Percentiles rank a stretch among this genome's conserved stretches.
These are phyloP conservation scores for Sebastes trivittatus DNA, from an alignment of 2,797 vertebrate species.

Conservation along the genomic window DNA sequence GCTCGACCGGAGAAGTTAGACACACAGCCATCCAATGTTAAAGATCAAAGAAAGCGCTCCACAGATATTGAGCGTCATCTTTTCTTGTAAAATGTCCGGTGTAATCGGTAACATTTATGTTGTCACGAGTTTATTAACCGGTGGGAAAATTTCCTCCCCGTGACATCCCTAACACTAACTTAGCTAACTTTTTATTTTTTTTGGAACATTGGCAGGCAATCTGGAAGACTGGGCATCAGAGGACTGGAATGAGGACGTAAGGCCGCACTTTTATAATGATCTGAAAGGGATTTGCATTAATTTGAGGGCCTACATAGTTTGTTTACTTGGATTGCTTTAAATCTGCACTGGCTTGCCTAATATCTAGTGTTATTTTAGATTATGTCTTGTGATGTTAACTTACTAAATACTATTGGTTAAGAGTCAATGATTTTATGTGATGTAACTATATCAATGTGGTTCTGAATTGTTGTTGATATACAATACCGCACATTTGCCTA, in stretches of 20 bases:
- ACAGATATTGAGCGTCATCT: too few relatives aligned
- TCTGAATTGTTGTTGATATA: not conserved
- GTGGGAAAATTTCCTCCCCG: too few relatives aligned
- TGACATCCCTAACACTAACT: not conserved
- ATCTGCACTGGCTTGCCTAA: not conserved
- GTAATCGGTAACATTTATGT: too few relatives aligned
- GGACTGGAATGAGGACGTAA: slow-evolving; percentile 98
- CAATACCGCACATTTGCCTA: not conserved
- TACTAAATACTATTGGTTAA: not conserved
- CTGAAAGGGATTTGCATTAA: not conserved
- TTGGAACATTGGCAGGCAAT: slow-evolving; percentile 89
- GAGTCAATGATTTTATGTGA: not conserved
- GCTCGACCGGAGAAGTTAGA: too few relatives aligned
- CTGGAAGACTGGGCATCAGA: slow-evolving; percentile 94
- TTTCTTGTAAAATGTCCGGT: too few relatives aligned
- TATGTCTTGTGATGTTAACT: not conserved
- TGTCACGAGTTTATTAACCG: too few relatives aligned
- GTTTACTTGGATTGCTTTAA: not conserved
- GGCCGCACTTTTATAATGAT: slow-evolving; percentile 33
- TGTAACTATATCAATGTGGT: not conserved
- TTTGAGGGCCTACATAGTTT: not conserved
- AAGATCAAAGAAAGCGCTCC: too few relatives aligned
- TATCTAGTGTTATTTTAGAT: not conserved
- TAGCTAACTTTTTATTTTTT: not conserved
- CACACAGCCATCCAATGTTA: too few relatives aligned